Conservation (phyloP, 2,888 invertebrate species). For the Ectobius pallidus region DNA sequence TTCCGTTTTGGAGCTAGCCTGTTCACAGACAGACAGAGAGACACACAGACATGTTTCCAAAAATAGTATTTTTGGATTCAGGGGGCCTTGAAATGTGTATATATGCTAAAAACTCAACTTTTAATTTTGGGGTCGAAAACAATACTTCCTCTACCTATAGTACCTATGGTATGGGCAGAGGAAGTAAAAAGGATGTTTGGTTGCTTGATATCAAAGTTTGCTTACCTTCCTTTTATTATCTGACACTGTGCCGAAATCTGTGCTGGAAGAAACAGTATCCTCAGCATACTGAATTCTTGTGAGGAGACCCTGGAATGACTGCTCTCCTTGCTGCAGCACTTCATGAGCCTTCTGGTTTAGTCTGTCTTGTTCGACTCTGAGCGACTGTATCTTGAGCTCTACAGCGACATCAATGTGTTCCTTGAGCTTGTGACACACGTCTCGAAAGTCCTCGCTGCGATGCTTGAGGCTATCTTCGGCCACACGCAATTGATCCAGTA, state of each 20-base stretch:
- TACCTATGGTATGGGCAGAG: too few species aligned
- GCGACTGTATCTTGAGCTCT: slow-evolving; percentile 60
- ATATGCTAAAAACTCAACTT: too few species aligned
- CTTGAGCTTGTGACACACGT: slow-evolving; percentile 61
- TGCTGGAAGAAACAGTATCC: slow-evolving; percentile 55
- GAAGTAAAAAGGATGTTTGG: too few species aligned
- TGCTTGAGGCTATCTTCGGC: slow-evolving; percentile 60
- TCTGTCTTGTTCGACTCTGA: slow-evolving; percentile 56
- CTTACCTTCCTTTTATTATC: slow-evolving; percentile 58
- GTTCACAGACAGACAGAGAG: too few species aligned
- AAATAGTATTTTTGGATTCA: too few species aligned
- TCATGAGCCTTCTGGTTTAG: slow-evolving; percentile 56
- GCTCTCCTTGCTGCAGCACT: slow-evolving; percentile 57
- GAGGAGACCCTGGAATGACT: slow-evolving; percentile 58
- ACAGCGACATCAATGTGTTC: slow-evolving; percentile 61
- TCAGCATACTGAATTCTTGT: slow-evolving; percentile 57
- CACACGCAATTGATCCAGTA: slow-evolving; percentile 62
- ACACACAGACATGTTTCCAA: too few species aligned
- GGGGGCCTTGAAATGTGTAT: too few species aligned
- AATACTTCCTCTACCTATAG: too few species aligned
- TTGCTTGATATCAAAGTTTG: too few species aligned
- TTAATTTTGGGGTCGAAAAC: too few species aligned
- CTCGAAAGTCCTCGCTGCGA: slow-evolving; percentile 63
- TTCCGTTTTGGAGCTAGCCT: too few species aligned
- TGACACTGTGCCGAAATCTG: slow-evolving; percentile 48